A percentile compares a stretch with the other conserved stretches of the same genome.
These are phyloP conservation scores for Orthonychiurus folsomi DNA, from an alignment of 2,888 invertebrate genomes.

Conservation along the genomic window DNA sequence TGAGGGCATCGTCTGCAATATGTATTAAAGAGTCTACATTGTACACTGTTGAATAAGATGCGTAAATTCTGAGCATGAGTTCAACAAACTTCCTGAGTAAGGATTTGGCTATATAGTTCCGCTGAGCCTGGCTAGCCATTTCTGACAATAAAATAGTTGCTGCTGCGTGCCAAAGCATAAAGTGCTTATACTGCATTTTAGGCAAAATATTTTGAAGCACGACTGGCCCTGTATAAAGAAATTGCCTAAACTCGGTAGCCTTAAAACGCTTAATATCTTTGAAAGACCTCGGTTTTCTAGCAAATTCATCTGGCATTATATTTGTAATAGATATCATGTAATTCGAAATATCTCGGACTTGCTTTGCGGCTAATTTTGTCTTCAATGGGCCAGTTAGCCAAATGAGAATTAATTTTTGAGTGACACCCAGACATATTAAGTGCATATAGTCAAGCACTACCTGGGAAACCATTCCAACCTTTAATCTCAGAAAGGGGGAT, in stretches of 20 bases:
- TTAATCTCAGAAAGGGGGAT: not conserved
- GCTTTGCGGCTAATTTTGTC: not conserved
- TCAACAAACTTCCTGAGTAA: conserved; percentile 37
- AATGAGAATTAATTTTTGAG: conserved; percentile 9
- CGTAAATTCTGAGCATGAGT: conserved; percentile 41
- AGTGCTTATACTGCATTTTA: conserved; percentile 14
- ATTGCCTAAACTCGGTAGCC: conserved; percentile 36
- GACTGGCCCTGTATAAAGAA: conserved; percentile 39
- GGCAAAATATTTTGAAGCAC: conserved; percentile 23
- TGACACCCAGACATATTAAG: conserved; percentile 6
- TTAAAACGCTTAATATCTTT: conserved; percentile 36
- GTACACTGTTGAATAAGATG: conserved; percentile 41
- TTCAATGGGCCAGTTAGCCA: too few relatives aligned
- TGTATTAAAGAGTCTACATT: conserved; percentile 44
- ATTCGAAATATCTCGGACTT: not conserved
- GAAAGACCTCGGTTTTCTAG: conserved; percentile 32
- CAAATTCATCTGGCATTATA: conserved; percentile 27
- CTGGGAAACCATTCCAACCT: conserved; percentile 2
- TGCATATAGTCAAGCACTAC: conserved; percentile 11
- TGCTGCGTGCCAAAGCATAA: conserved; percentile 5
- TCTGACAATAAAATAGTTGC: conserved; percentile 5
- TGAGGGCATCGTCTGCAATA: conserved; percentile 41
- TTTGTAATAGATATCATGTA: not conserved
- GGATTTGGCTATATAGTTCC: conserved; percentile 29
- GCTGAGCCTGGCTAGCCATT: not conserved